Evolutionary conservation across 1,140 invertebrate species (phyloP).

Genomic region (Neodiprion lecontei): DNA sequence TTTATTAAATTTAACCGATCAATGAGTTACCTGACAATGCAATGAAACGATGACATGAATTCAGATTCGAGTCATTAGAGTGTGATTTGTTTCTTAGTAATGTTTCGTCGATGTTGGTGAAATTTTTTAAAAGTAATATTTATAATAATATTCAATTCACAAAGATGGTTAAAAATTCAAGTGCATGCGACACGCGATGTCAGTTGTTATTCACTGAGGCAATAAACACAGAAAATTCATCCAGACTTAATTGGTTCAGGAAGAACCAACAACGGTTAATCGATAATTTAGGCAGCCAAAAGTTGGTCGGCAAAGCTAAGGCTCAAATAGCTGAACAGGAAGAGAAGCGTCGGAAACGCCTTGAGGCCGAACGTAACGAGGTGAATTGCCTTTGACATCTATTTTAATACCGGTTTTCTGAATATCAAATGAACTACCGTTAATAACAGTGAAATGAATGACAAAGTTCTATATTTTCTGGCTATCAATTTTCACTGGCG

Average conservation of each 20-base stretch:
- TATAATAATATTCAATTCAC: not conserved
- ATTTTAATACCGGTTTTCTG: too few relatives aligned
- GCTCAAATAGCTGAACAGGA: slow-evolving; percentile 17
- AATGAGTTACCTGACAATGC: too few relatives aligned
- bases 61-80: too few relatives aligned
- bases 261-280: slow-evolving; percentile 43
- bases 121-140: slow-evolving; percentile 13
- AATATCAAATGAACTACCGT: too few relatives aligned
- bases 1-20: too few relatives aligned
- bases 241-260: slow-evolving; percentile 44
- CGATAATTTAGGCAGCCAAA: slow-evolving; percentile 33
- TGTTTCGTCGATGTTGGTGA: not conserved
- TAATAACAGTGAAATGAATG: too few relatives aligned
- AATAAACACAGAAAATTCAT: slow-evolving; percentile 36
- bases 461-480: too few relatives aligned
- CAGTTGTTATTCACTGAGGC: slow-evolving; percentile 37
- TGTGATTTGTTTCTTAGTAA: too few relatives aligned
- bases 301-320: slow-evolving; percentile 18
- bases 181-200: slow-evolving; percentile 39
- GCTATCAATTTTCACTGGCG: too few relatives aligned
- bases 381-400: not conserved
- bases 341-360: slow-evolving; percentile 6
- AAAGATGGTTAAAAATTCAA: not conserved
- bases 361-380: not conserved
- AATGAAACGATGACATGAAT: too few relatives aligned